Conservation (phyloP, 2,888 invertebrate species). For the Dynastes tityus region DNA sequence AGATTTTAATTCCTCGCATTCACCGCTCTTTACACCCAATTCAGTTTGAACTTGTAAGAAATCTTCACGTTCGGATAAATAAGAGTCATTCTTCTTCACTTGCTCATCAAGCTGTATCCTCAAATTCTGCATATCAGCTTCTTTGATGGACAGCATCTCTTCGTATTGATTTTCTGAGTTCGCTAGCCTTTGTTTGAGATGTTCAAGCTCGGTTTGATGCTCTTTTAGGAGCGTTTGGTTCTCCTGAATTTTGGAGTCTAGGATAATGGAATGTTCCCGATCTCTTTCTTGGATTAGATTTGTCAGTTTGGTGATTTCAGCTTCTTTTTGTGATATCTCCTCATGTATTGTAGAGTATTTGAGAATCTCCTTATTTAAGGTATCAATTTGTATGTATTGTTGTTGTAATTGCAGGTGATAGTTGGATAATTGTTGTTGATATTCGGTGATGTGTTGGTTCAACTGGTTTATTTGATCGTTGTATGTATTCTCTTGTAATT, state of each 20-base stretch:
- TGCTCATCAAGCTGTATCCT: conserved; percentile 60
- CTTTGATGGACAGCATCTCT: conserved; percentile 62
- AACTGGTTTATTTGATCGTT: conserved; percentile 61
- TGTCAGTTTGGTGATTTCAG: conserved; percentile 58
- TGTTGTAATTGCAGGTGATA: conserved; percentile 56
- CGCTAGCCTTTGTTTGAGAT: conserved; percentile 55
- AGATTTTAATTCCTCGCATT: conserved; percentile 72
- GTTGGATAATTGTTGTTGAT: conserved; percentile 56
- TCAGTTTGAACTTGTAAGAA: conserved; percentile 68
- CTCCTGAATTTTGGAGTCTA: conserved; percentile 56
- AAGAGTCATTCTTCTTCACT: conserved; percentile 47
- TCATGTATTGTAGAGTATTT: conserved; percentile 54
- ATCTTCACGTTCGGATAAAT: conserved; percentile 47
- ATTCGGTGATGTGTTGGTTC: conserved; percentile 58
- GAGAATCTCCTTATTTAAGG: conserved; percentile 56
- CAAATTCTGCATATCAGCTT: conserved; percentile 62
- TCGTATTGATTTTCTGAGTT: conserved; percentile 59
- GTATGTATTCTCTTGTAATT: conserved; percentile 58
- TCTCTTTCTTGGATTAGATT: conserved; percentile 58
- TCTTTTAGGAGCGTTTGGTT: conserved; percentile 55
- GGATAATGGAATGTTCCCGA: conserved; percentile 57
- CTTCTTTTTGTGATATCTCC: conserved; percentile 57
- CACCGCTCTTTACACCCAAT: conserved; percentile 72
- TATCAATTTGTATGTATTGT: conserved; percentile 56
- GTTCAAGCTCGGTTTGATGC: conserved; percentile 58